phyloP scores from a whole-genome alignment of 2,888 invertebrate species.

The Lepidochrysops patricia region DNA sequence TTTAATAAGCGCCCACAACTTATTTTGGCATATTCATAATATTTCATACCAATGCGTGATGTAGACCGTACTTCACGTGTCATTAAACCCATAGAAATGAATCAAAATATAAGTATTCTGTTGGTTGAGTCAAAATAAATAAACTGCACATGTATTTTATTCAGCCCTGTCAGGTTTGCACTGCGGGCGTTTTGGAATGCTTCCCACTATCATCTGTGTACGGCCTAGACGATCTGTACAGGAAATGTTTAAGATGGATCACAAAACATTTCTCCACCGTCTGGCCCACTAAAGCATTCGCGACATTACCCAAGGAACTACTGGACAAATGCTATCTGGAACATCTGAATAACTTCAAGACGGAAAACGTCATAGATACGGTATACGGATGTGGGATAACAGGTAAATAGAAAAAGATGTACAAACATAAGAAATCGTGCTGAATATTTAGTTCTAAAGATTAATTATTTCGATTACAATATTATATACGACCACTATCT shows the following conservation, averaged over 20 bases:
- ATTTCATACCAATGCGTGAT: too few relatives aligned
- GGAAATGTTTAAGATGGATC: slow-evolving; percentile 90
- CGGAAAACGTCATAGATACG: slow-evolving; percentile 87
- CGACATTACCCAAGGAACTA: slow-evolving; percentile 86
- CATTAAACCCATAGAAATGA: too few relatives aligned
- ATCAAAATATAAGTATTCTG: too few relatives aligned
- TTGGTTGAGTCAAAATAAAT: too few relatives aligned
- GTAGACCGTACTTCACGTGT: too few relatives aligned
- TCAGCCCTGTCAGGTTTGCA: slow-evolving; percentile 92
- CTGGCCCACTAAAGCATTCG: slow-evolving; percentile 94
- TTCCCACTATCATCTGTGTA: slow-evolving; percentile 89
- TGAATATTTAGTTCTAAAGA: too few relatives aligned
- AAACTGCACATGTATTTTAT: background rate
- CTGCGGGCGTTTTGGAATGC: slow-evolving; percentile 89
- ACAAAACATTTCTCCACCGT: slow-evolving; percentile 87
- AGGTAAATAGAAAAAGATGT: slow-evolving; percentile 76
- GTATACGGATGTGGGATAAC: slow-evolving; percentile 84
- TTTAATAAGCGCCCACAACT: too few relatives aligned
- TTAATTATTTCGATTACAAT: too few relatives aligned
- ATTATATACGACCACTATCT: too few relatives aligned
- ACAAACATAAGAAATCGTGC: too few relatives aligned
- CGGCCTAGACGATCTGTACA: slow-evolving; percentile 89
- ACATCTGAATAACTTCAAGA: slow-evolving; percentile 84
- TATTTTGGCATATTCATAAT: too few relatives aligned
- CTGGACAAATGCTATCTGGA: slow-evolving; percentile 89